These are phyloP conservation scores for Pavo muticus DNA, from an alignment of 2,113 vertebrate genomes.

Conservation along the genomic window DNA sequence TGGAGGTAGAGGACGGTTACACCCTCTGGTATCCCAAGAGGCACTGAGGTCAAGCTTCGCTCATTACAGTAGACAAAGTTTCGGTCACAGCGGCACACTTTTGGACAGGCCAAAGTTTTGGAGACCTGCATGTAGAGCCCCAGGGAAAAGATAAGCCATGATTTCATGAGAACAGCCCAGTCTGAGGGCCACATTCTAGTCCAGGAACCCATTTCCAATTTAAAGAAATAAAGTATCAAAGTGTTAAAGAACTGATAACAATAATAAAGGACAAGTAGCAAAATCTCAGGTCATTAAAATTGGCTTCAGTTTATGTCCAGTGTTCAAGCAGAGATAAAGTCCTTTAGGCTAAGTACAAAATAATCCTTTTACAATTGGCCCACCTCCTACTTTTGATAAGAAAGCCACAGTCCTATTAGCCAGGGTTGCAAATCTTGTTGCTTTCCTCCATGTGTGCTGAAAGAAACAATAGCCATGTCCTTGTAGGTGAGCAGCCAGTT, in stretches of 20 bases:
- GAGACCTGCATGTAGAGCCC: constrained; percentile 90
- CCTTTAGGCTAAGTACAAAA: constrained; percentile 59
- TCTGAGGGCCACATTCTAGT: constrained; percentile 87
- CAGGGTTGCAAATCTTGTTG: constrained; percentile 77
- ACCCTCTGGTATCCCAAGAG: constrained; percentile 96
- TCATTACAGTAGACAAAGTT: constrained; percentile 98
- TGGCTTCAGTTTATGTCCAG: constrained; percentile 72
- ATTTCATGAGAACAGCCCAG: constrained; percentile 87
- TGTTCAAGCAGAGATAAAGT: constrained; percentile 48
- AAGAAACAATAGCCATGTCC: constrained; percentile 44
- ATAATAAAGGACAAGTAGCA: constrained; percentile 56
- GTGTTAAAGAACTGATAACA: constrained; percentile 27
- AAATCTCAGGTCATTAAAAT: constrained; percentile 60
- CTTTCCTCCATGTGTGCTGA: constrained; percentile 80
- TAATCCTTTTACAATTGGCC: constrained; percentile 76
- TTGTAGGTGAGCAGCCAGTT: constrained; percentile 72
- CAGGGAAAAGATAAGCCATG: constrained; percentile 90
- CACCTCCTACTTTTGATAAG: constrained; percentile 71
- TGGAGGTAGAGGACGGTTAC: constrained; percentile 96
- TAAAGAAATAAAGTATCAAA: constrained; percentile 70
- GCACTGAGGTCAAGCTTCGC: constrained; percentile 98
- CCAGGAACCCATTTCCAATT: constrained; percentile 91
- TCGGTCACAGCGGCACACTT: constrained; percentile 94
- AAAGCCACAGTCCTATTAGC: constrained; percentile 78
- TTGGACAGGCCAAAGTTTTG: constrained; percentile 86